A percentile compares a stretch with the other conserved stretches of the same genome.
These are phyloP conservation scores for Serranus cabrilla DNA, from an alignment of 2,797 vertebrate species.

Conservation along the genomic window DNA sequence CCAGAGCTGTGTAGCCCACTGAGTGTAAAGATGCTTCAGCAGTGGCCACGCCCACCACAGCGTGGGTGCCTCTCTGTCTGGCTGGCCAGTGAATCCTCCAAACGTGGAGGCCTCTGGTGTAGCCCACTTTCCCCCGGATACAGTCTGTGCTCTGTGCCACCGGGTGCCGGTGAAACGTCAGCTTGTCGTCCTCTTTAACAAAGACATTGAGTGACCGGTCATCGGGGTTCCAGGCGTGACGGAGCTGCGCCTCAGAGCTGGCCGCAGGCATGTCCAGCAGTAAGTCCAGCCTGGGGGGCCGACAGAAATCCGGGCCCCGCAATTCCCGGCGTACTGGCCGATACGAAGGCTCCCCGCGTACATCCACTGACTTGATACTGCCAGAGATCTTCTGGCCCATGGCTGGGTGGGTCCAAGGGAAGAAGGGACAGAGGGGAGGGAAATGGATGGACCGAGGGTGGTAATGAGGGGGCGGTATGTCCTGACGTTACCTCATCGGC, in stretches of 20 bases:
- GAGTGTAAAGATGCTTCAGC: constrained; percentile 94
- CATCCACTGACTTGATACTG: constrained; percentile 98
- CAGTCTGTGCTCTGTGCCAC: constrained; percentile 98
- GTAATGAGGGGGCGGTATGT: constrained; percentile 60
- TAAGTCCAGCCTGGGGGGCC: constrained; percentile 93
- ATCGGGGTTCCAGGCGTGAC: constrained; percentile 96
- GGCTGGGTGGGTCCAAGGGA: constrained; percentile 78
- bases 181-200: constrained; percentile 96
- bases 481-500: constrained; percentile 82
- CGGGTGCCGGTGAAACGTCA: constrained; percentile 97
- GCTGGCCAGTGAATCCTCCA: constrained; percentile 97
- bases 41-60: constrained; percentile 94
- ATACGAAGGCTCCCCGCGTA: constrained; percentile 93
- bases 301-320: constrained; percentile 92
- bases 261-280: constrained; percentile 95
- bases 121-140: constrained; percentile 94
- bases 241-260: constrained; percentile 88
- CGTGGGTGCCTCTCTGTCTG: constrained; percentile 95
- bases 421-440: constrained; percentile 56
- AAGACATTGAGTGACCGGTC: constrained; percentile 98
- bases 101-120: constrained; percentile 94
- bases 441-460: constrained; percentile 63
- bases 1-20: constrained; percentile 95
- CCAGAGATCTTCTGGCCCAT: constrained; percentile 99
- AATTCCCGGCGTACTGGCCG: constrained; percentile 92